Evolutionary conservation across 1,140 invertebrate species (phyloP).

Genomic region (Aphelenchoides fujianensis): DNA sequence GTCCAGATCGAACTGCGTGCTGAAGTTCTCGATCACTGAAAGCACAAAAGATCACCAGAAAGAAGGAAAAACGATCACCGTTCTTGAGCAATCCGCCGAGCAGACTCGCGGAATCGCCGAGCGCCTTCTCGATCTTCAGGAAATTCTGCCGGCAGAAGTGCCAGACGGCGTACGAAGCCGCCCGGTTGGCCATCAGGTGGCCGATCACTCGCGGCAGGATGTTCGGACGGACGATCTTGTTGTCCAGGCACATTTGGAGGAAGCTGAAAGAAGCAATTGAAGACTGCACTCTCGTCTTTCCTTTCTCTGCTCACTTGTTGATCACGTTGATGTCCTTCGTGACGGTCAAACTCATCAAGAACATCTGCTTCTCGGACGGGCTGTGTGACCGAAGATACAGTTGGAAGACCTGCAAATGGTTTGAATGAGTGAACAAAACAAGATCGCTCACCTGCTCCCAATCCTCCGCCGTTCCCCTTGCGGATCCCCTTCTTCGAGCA

Average conservation of each 20-base stretch:
- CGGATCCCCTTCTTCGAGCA: conserved; percentile 51
- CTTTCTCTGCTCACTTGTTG: conserved; percentile 25
- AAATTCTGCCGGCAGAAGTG: conserved; percentile 12
- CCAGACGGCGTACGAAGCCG: conserved; percentile 20
- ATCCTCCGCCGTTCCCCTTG: conserved; percentile 32
- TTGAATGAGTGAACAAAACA: conserved; percentile 17
- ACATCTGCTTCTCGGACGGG: conserved; percentile 40
- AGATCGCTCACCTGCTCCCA: conserved; percentile 34
- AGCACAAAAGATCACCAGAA: conserved; percentile 33
- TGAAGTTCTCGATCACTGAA: conserved; percentile 39
- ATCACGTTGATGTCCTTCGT: conserved; percentile 38
- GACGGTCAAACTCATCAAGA: conserved; percentile 38
- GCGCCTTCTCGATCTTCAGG: conserved; percentile 5
- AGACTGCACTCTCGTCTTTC: background rate
- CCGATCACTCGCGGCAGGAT: conserved; percentile 36
- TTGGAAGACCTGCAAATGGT: conserved; percentile 26
- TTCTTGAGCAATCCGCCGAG: conserved; percentile 7
- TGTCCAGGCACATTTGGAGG: conserved; percentile 34
- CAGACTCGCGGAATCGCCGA: conserved; percentile 7
- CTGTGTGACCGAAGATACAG: conserved; percentile 31
- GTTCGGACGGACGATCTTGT: conserved; percentile 35
- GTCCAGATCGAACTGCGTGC: conserved; percentile 41
- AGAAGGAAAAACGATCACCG: background rate
- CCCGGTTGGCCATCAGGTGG: conserved; percentile 33
- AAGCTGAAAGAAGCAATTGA: too few relatives aligned